Conservation (phyloP, 2,797 vertebrate species). For the Antrozous pallidus region DNA sequence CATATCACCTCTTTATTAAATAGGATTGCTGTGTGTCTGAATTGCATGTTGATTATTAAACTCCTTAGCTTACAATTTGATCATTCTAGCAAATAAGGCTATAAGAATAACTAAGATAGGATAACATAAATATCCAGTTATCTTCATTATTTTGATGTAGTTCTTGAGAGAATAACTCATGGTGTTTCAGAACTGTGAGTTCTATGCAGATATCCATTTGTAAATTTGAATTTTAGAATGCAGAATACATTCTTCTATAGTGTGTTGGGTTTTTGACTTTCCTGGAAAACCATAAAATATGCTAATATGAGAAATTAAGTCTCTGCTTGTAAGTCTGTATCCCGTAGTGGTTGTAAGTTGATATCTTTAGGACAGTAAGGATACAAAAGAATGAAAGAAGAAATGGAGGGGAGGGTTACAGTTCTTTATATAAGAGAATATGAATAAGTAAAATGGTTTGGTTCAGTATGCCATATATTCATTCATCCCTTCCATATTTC, state of each 20-base stretch:
- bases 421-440: not conserved
- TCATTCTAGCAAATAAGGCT: not conserved
- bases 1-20: too few species aligned
- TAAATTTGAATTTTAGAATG: slow-evolving; percentile 26
- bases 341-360: not conserved
- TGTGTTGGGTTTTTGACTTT: not conserved
- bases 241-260: not conserved
- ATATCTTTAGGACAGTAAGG: not conserved
- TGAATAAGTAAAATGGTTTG: not conserved
- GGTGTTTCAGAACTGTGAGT: not conserved
- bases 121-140: not conserved
- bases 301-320: not conserved
- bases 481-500: not conserved
- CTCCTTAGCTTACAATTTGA: not conserved
- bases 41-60: not conserved
- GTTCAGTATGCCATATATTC: not conserved
- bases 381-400: not conserved
- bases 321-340: not conserved
- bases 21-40: not conserved
- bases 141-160: not conserved
- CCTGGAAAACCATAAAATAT: not conserved
- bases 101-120: not conserved
- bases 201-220: not conserved
- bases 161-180: not conserved
- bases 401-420: not conserved